A percentile compares a stretch with the other conserved stretches of the same genome.
These are phyloP conservation scores for Propsilocerus akamusi DNA, from an alignment of 1,140 invertebrate genomes.

Conservation along the genomic window DNA sequence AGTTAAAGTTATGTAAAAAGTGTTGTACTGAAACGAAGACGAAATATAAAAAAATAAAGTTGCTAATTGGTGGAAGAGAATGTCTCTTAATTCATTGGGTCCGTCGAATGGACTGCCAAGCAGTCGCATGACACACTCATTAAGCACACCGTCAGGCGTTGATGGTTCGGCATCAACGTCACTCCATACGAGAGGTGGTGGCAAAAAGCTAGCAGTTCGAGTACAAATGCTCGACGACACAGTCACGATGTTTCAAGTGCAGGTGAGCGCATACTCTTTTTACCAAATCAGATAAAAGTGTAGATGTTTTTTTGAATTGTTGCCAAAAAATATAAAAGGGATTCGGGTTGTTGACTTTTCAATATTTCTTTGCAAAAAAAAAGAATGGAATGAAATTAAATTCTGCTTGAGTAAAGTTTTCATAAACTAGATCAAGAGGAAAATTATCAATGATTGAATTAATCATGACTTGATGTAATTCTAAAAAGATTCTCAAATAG, in stretches of 20 bases:
- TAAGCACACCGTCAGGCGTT: slow-evolving; percentile 63
- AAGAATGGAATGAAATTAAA: no score
- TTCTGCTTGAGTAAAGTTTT: no score
- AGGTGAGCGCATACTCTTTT: slow-evolving; percentile 51
- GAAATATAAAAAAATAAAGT: neutral
- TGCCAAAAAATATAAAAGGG: no score
- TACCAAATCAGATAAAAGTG: no score
- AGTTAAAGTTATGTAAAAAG: neutral
- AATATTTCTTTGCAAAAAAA: neutral
- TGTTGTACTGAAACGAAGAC: neutral
- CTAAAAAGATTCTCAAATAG: no score
- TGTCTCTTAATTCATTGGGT: neutral
- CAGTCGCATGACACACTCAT: slow-evolving; percentile 56
- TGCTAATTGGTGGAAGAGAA: neutral
- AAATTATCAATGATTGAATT: no score
- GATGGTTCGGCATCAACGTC: slow-evolving; percentile 58
- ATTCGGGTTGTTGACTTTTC: neutral
- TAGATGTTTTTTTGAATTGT: neutral
- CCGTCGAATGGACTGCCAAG: neutral
- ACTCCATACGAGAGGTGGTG: slow-evolving; percentile 40
- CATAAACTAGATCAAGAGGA: no score
- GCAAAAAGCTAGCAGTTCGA: slow-evolving; percentile 70
- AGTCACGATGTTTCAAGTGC: slow-evolving; percentile 77
- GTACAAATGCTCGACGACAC: slow-evolving; percentile 78
- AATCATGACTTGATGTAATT: no score